phyloP scores from a whole-genome alignment of 2,888 invertebrate genomes.

The Keiferia lycopersicella region DNA sequence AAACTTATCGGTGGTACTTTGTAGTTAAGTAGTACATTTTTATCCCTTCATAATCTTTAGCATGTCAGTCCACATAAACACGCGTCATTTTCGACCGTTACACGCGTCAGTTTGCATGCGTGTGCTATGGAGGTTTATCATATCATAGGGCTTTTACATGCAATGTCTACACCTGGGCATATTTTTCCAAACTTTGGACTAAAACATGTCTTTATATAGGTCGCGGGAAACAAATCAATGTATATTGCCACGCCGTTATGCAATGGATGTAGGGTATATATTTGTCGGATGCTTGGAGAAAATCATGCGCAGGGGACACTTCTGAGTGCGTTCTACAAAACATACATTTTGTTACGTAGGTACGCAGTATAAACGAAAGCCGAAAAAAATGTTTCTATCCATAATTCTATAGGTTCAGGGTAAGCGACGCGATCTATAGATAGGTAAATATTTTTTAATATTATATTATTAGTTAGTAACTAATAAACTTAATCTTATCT shows the following conservation, averaged over 20 bases:
- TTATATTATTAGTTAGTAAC: too few relatives aligned
- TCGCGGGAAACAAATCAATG: too few relatives aligned
- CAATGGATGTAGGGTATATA: too few relatives aligned
- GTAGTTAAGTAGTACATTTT: too few relatives aligned
- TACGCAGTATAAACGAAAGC: not conserved
- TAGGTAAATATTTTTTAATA: too few relatives aligned
- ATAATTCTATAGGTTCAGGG: not conserved
- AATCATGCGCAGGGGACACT: too few relatives aligned
- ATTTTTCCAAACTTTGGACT: too few relatives aligned
- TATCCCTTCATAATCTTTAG: constrained; percentile 35
- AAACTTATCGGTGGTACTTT: too few relatives aligned
- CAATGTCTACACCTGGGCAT: not conserved
- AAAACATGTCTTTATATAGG: too few relatives aligned
- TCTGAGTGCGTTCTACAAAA: not conserved
- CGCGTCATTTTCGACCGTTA: constrained; percentile 48
- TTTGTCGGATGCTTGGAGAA: too few relatives aligned
- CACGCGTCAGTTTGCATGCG: constrained; percentile 51
- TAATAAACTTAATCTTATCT: too few relatives aligned
- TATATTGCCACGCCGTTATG: too few relatives aligned
- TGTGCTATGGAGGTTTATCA: not conserved
- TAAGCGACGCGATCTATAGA: not conserved
- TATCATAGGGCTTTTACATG: not conserved
- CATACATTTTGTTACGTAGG: not conserved
- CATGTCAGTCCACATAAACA: constrained; percentile 40
- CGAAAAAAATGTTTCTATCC: not conserved